Conservation (phyloP, 2,113 vertebrate species). For the Hassar affinis region DNA sequence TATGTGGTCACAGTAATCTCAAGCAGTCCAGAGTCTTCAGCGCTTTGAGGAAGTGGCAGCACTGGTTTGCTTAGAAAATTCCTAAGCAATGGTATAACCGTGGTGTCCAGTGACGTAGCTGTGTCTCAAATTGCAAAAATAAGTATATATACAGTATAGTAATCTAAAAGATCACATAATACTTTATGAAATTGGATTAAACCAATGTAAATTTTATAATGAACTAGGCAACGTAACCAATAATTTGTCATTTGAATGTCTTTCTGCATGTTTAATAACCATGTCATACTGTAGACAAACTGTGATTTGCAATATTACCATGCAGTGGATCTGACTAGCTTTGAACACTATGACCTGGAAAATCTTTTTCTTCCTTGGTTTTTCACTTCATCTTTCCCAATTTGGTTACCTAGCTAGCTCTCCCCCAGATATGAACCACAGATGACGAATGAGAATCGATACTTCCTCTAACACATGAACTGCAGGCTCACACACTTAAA, state of each 20-base stretch:
- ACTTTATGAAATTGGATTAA: no score
- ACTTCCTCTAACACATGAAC: background rate
- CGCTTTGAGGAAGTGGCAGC: conserved; percentile 4
- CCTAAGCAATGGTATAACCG: conserved; percentile 1
- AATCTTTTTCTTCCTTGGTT: background rate
- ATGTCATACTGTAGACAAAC: background rate
- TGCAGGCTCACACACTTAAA: no score
- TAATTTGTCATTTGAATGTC: background rate
- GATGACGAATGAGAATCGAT: background rate
- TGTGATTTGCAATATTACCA: background rate
- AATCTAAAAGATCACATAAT: background rate
- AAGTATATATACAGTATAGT: no score
- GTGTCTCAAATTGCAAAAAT: background rate
- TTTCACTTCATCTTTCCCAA: background rate
- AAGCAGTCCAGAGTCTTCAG: background rate
- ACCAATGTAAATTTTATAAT: no score
- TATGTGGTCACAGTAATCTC: background rate
- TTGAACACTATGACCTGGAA: background rate
- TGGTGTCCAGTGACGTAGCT: background rate
- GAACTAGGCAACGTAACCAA: background rate
- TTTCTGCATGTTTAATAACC: background rate
- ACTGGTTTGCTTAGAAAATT: background rate
- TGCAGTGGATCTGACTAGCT: background rate
- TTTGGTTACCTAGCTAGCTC: background rate
- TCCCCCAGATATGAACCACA: background rate